Evolutionary conservation across 2,888 invertebrate genomes (phyloP).

Genomic region (Pterostichus niger): DNA sequence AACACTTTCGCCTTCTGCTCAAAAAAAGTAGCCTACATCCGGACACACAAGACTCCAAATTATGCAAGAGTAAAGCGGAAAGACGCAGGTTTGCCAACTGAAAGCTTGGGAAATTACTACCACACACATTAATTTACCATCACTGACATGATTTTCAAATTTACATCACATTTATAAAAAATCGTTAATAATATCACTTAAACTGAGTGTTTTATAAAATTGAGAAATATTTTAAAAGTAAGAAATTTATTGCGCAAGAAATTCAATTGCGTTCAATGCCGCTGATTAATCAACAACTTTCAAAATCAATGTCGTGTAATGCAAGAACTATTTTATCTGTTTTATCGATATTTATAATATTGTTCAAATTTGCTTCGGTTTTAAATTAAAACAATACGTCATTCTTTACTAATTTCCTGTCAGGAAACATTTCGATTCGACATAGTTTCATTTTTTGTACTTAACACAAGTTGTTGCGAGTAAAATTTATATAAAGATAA

Average conservation of each 20-base stretch:
- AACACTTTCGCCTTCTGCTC: neutral
- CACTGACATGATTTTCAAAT: neutral
- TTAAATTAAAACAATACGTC: neutral
- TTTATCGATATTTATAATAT: conserved; percentile 15
- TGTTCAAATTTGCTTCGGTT: conserved; percentile 21
- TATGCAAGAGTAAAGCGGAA: neutral
- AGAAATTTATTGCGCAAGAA: neutral
- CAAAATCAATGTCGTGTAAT: conserved; percentile 31
- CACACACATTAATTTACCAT: neutral
- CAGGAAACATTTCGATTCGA: conserved; percentile 18
- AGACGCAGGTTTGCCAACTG: conserved; percentile 1
- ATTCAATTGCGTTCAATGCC: conserved; percentile 10
- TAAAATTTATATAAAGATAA: neutral
- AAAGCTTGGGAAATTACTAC: conserved; percentile 10
- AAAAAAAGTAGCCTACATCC: conserved; percentile 4
- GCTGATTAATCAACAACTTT: conserved; percentile 19
- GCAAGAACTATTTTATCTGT: conserved; percentile 24
- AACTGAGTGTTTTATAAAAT: neutral
- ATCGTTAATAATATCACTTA: neutral
- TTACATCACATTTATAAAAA: conserved; percentile 1
- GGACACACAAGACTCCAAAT: neutral
- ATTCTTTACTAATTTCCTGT: conserved; percentile 31
- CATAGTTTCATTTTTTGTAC: conserved; percentile 18
- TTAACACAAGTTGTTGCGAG: neutral
- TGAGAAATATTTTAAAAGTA: conserved; percentile 2